Evolutionary conservation across 2,888 invertebrate genomes (phyloP).

Genomic region (Andrena bucephala): DNA sequence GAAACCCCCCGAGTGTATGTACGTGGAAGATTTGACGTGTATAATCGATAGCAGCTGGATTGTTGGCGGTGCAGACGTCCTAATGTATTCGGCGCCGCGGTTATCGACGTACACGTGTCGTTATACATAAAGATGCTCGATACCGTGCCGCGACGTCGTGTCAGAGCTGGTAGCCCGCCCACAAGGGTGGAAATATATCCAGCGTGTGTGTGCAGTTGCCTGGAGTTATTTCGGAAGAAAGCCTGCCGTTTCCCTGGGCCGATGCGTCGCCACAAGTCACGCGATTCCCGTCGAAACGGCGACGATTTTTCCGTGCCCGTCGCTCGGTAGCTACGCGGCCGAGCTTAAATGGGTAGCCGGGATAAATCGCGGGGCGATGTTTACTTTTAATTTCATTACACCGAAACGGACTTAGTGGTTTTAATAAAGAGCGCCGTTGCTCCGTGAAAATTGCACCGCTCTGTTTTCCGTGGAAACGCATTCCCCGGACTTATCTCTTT

Average conservation of each 20-base stretch:
- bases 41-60: constrained; percentile 38
- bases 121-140: constrained; percentile 50
- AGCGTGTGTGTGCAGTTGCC: neutral
- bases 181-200: constrained; percentile 55
- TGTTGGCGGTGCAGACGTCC: constrained; percentile 64
- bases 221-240: constrained; percentile 51
- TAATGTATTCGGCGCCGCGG: constrained; percentile 78
- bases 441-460: constrained; percentile 35
- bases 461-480: constrained; percentile 17
- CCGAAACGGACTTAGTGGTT: constrained; percentile 44
- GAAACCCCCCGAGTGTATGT: neutral
- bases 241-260: constrained; percentile 26
- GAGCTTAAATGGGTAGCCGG: neutral
- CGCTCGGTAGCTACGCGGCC: neutral
- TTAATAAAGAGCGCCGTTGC: constrained; percentile 42
- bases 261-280: neutral
- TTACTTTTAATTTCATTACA: constrained; percentile 54
- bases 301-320: constrained; percentile 12
- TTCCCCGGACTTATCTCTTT: constrained; percentile 5
- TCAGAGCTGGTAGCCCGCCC: constrained; percentile 45
- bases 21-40: constrained; percentile 11
- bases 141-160: constrained; percentile 45
- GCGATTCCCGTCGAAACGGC: neutral
- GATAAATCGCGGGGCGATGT: constrained; percentile 39
- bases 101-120: constrained; percentile 70